Evolutionary conservation across 2,888 invertebrate genomes (phyloP), one percentile per base, ranked within the genome.

Genomic region (Lepeophtheirus nordmannii): DNA sequence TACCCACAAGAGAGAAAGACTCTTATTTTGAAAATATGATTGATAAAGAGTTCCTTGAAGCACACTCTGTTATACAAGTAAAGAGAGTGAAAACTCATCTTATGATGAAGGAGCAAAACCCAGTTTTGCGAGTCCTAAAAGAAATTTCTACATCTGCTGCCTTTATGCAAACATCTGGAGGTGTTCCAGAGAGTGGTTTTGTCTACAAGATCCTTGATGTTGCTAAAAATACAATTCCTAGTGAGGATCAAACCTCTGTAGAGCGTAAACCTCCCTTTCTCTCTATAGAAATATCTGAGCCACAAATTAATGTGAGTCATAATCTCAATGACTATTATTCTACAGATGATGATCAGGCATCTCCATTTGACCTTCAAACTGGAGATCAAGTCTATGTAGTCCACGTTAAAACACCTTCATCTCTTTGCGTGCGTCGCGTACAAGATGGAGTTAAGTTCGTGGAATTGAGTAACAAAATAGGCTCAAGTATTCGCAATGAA

Each of bases 91-190:
- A 46, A 17, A 46, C 30, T 14, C 53, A n/a, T 17, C 8, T 46
- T 3, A 46, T 46, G 53, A 46, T 46, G n/a, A 46, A n/a, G 53
- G 53, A 46, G 53, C 53, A 46, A 17, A 46, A 46, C 53, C 53
- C 53, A 14, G 53, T 46, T 17, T n/a, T 46, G 53, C 14, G 53
- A 17, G 53, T 46, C 53, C 17, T 46, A 1, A 17, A 46, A 3
- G 17, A 46, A 14, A 46, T 46, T 3, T 3, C 17, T 8, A 17
- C 8, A 14, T 46, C 53, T n/a, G 30, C 30, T 30, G 7, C 2
- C 30, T 30, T 46, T 17, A 46, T 46, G 53, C 53, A 46, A 17
- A n/a, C 53, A 3, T 46, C n/a, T 17, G 53, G 53, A 17, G 53
- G 53, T n/a, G 5, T 46, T 17, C 53, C 53, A 17, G 53, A 46